Conservation (phyloP, 2,888 invertebrate species). For the Athalia circularis region DNA sequence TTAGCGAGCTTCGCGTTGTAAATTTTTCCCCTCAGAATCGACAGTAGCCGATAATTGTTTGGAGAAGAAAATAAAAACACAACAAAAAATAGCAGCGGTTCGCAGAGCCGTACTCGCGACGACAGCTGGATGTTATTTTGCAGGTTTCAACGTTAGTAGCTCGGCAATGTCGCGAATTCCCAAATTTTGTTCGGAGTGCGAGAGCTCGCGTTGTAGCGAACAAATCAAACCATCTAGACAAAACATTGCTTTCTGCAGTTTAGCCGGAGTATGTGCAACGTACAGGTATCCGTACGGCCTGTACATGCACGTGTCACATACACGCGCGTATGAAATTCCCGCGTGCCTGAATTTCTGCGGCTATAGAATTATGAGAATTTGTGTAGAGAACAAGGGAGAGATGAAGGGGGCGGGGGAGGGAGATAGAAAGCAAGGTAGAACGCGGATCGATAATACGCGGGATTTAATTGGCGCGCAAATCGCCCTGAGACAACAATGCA, state of each 20-base stretch:
- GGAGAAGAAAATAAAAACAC: too few species aligned
- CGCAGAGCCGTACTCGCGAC: neutral
- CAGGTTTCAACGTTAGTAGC: neutral
- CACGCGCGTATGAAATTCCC: constrained; percentile 2
- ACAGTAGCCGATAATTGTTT: too few species aligned
- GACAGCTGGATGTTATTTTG: constrained; percentile 11
- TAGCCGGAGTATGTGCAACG: neutral
- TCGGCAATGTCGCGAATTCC: constrained; percentile 11
- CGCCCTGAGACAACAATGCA: neutral
- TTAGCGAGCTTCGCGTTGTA: neutral
- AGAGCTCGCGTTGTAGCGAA: neutral
- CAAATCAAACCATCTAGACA: constrained; percentile 38
- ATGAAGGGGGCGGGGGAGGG: too few species aligned
- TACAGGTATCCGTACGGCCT: too few species aligned
- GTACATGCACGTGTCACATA: neutral
- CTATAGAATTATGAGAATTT: neutral
- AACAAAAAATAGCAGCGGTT: too few species aligned
- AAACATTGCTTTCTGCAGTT: neutral
- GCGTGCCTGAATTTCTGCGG: constrained; percentile 4
- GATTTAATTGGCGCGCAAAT: constrained; percentile 32
- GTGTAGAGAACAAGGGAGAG: neutral
- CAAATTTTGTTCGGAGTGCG: constrained; percentile 14
- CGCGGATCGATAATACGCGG: constrained; percentile 25
- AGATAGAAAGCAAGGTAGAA: too few species aligned
- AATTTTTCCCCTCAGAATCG: neutral